Evolutionary conservation across 1,140 invertebrate species (phyloP), one percentile per base, ranked within the genome.

Genomic region (Caenorhabditis briggsae): DNA sequence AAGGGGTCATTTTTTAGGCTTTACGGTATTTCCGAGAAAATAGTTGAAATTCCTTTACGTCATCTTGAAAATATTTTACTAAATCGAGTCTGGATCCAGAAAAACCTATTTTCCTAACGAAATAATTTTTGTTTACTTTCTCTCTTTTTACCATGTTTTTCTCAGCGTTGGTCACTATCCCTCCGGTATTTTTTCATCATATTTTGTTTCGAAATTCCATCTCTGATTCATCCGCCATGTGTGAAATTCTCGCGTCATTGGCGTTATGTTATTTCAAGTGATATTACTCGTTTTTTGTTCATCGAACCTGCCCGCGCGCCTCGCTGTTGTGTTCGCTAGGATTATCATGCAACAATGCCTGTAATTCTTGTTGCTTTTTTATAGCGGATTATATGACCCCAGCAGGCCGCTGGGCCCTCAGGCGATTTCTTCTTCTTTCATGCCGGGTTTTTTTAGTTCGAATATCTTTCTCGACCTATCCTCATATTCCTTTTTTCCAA

Each of bases 201-300:
- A 25, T 25, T 61, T 61, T 61, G 14, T 70, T 70, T 70, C 64
- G 43, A 70, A 70, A 70, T 70, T n/a, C 33, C 16, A n/a, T 46
- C 33, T 33, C 41, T 78, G 43, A 78, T 46, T 78, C 70, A 53
- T 50, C 33, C 33, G 33, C 33, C 33, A 50, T 6, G 43, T 50
- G 20, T 78, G 70, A 78, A 33, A 23, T 50, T 53, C 70, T 23
- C 43, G 46, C 70, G 70, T 78, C 70, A 78, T 78, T 78, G 43
- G 18, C 14, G 16, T 9, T 46, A 23, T 50, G n/a, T 50, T 25
- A 78, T 50, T 78, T 78, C 46, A 8, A 14, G 18, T 78, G 46
- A 50, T 78, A 78, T 50, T 50, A 78, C 46, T 78, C 50, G 70
- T 50, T 78, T 78, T 78, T 41, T 50, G 46, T 78, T 78, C 46